Evolutionary conservation across 2,797 vertebrate species (phyloP).

Genomic region (Chelmon rostratus): DNA sequence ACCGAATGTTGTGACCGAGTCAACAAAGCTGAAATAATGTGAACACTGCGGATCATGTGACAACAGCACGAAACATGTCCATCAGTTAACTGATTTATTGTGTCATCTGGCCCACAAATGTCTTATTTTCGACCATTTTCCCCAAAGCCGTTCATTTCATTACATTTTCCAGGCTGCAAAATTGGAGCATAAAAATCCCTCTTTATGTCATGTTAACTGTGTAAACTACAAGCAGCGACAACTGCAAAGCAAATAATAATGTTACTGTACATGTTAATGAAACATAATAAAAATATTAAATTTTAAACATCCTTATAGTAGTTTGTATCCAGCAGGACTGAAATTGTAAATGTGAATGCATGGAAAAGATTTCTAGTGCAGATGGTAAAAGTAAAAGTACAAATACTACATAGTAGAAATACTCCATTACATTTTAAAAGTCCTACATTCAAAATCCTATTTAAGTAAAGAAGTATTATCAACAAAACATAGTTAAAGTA

Average conservation of each 20-base stretch:
- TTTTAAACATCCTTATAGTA: neutral
- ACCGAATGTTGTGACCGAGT: too few species aligned
- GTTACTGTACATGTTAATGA: too few species aligned
- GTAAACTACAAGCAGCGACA: too few species aligned
- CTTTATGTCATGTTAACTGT: too few species aligned
- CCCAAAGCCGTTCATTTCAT: too few species aligned
- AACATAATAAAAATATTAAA: too few species aligned
- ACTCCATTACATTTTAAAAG: neutral
- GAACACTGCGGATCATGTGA: neutral
- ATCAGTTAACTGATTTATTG: neutral
- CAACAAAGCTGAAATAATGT: neutral
- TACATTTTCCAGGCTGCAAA: too few species aligned
- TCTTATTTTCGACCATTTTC: too few species aligned
- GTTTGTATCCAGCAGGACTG: neutral
- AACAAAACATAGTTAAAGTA: too few species aligned
- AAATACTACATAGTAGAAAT: neutral
- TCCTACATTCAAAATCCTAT: neutral
- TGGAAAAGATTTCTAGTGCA: neutral
- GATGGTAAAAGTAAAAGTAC: neutral
- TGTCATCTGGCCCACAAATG: neutral
- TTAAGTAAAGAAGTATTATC: neutral
- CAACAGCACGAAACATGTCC: neutral
- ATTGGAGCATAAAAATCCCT: too few species aligned
- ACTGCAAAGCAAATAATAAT: too few species aligned
- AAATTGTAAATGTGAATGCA: neutral